Conservation (phyloP, 2,888 invertebrate species). For the Netelia melanura region DNA sequence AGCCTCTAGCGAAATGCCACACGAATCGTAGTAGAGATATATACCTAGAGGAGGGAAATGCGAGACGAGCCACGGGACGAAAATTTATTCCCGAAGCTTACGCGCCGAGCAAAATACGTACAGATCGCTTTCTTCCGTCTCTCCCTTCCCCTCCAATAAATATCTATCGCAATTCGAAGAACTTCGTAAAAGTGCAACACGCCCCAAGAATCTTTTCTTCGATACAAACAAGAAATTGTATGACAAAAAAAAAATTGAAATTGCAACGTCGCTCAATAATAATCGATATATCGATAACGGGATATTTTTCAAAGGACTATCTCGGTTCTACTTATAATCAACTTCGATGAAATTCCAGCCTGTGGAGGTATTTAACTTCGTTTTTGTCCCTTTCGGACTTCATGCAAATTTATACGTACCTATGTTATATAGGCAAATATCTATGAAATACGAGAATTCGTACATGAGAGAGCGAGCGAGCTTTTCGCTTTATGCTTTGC, state of each 20-base stretch:
- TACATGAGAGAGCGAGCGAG: slow-evolving; percentile 36
- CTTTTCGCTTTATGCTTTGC: slow-evolving; percentile 64
- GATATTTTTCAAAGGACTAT: slow-evolving; percentile 6
- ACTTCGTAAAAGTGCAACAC: slow-evolving; percentile 34
- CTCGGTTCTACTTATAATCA: slow-evolving; percentile 22
- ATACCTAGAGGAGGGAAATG: not conserved
- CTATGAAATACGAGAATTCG: slow-evolving; percentile 17
- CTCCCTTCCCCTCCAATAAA: not conserved
- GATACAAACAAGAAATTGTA: not conserved
- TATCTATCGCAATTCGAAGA: slow-evolving; percentile 14
- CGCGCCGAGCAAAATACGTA: slow-evolving; percentile 43
- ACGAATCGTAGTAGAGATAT: slow-evolving; percentile 26
- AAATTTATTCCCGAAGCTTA: slow-evolving; percentile 48
- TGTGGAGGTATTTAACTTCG: slow-evolving; percentile 38
- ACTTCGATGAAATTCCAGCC: slow-evolving; percentile 49
- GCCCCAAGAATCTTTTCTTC: not conserved
- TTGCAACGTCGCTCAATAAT: not conserved
- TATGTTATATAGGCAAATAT: not conserved
- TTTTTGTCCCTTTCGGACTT: not conserved
- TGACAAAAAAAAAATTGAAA: not conserved
- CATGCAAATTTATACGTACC: not conserved
- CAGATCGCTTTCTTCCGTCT: slow-evolving; percentile 32
- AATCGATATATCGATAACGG: no score
- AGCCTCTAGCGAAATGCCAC: slow-evolving; percentile 58
- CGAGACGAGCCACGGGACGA: slow-evolving; percentile 22